Base-by-base conservation (phyloP, 2,888 invertebrate species). In the Clanis bilineata region DNA sequence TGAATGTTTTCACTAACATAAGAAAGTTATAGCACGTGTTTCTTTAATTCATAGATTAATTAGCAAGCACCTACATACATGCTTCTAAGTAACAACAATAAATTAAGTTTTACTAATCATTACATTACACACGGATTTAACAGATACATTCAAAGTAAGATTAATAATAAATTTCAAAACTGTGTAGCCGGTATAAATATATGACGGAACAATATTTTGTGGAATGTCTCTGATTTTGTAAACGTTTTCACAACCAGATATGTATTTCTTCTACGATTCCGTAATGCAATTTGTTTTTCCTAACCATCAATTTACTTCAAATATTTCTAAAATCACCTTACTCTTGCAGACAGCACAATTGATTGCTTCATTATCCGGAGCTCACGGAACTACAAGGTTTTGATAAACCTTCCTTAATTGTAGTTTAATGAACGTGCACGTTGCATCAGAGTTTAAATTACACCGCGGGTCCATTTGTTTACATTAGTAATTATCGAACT, bases 401-500 rank as follows among this genome's bases (percentile, higher is more conserved):
- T 51, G 51, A 51, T 51, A 51, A 51, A 51, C n/a, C n/a, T 47
- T 28, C 32, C 28, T 32, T 51, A 32, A 51, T 32, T 18, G 51
- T 32, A 18, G 15, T 51, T 45, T 39, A 47, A 47, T 45, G 22
- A 18, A 15, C 22, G 47, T 57, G 43, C 56, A 61, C 28, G 61
- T 71, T 66, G 61, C 71, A 59, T 61, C 62, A 69, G 18, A 32
- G 28, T 28, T 51, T 47, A 38, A 54, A 47, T 62, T 58, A 56
- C 57, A 39, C 62, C 64, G 59, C 63, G 44, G 57, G 32, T 54
- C 56, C 56, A 55, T 58, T 58, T 63, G 65, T 70, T 63, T 67
- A 72, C 72, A 70, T 72, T 67, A 72, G 72, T 72, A 70, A 73
- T 70, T 67, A 68, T 70, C 65, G 64, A 65, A 66, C 63, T 65